Conservation (phyloP, 2,797 vertebrate genomes). For the Fundulus diaphanus region DNA sequence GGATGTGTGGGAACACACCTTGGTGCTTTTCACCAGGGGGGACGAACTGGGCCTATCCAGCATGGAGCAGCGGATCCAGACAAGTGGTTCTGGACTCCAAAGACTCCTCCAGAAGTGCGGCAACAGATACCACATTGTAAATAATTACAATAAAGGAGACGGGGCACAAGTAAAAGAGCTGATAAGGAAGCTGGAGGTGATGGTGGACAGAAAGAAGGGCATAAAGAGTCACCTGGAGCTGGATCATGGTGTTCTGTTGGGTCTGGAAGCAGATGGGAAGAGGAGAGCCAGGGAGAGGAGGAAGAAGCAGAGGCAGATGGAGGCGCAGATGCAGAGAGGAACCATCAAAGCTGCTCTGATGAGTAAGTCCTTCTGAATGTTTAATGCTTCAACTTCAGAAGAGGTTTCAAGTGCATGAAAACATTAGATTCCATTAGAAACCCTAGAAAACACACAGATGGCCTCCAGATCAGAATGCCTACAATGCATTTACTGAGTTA, state of each 20-base stretch:
- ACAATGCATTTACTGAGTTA: not conserved
- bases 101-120: conserved; percentile 73
- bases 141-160: conserved; percentile 70
- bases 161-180: conserved; percentile 72
- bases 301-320: conserved; percentile 82
- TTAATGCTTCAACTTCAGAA: not conserved
- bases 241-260: conserved; percentile 40
- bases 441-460: not conserved
- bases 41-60: conserved; percentile 73
- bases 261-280: conserved; percentile 72
- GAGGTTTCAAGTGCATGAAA: not conserved
- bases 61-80: conserved; percentile 71
- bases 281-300: conserved; percentile 78
- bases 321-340: conserved; percentile 74
- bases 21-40: conserved; percentile 80
- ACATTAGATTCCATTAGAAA: not conserved
- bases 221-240: conserved; percentile 54
- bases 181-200: conserved; percentile 73
- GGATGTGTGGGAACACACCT: conserved; percentile 71
- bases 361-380: conserved; percentile 63
- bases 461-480: not conserved
- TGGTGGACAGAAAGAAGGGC: conserved; percentile 59
- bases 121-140: conserved; percentile 74
- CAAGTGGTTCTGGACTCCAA: conserved; percentile 59
- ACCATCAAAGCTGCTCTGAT: conserved; percentile 72